Conservation (phyloP, 2,797 vertebrate species). For the Ataeniobius toweri region DNA sequence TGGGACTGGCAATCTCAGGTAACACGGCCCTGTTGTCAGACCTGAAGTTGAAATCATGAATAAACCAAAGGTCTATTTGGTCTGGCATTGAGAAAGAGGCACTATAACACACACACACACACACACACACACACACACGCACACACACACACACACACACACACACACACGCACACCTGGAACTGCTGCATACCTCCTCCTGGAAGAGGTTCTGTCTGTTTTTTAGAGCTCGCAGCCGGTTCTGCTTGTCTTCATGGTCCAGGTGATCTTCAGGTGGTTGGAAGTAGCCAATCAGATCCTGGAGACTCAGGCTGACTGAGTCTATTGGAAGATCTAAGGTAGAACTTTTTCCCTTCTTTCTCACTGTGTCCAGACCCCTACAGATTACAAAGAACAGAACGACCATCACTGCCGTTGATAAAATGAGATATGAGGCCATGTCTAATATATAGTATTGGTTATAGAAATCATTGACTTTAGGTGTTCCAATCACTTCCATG, state of each 20-base stretch:
- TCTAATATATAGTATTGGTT: background rate
- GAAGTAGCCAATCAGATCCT: conserved; percentile 94
- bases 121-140: too few relatives aligned
- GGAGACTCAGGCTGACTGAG: conserved; percentile 90
- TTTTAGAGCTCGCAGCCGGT: conserved; percentile 92
- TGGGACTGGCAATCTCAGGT: background rate
- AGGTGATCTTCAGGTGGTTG: conserved; percentile 93
- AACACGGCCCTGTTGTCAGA: background rate
- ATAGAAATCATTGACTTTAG: too few relatives aligned
- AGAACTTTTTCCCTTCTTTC: conserved; percentile 85
- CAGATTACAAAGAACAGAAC: background rate
- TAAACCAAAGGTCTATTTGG: background rate
- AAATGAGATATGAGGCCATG: background rate
- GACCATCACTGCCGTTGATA: background rate
- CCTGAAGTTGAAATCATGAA: background rate
- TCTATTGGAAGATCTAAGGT: conserved; percentile 89
- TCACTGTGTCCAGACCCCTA: conserved; percentile 90
- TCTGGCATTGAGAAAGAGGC: background rate
- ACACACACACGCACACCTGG: background rate
- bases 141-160: background rate
- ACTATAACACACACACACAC: too few relatives aligned
- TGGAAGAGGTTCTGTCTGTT: conserved; percentile 97
- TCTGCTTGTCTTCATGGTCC: conserved; percentile 95
- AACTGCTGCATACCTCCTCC: conserved; percentile 85
- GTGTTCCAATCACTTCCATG: too few relatives aligned